Percentiles rank a stretch among this genome's conserved stretches.
phyloP scores from a whole-genome alignment of 2,113 vertebrate species.

The Mystacornis crossleyi region DNA sequence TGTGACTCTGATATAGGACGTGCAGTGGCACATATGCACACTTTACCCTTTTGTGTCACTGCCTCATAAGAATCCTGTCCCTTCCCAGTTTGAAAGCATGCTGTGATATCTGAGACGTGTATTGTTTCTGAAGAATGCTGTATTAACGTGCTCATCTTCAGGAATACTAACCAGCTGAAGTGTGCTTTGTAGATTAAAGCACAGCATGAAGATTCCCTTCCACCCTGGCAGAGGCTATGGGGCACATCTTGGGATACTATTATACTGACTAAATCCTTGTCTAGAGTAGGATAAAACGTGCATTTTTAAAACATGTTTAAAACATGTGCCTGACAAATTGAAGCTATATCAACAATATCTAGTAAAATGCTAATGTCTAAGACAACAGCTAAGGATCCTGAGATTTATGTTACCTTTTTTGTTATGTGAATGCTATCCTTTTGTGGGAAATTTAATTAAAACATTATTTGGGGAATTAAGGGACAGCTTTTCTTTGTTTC shows the following conservation, averaged over 20 bases:
- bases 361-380: background rate
- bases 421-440: background rate
- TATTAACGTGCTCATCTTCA: background rate
- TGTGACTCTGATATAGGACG: background rate
- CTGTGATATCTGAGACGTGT: background rate
- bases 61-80: background rate
- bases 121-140: background rate
- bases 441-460: slow-evolving; percentile 52
- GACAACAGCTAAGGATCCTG: background rate
- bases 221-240: background rate
- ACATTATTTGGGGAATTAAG: slow-evolving; percentile 4
- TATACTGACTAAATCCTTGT: background rate
- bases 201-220: background rate
- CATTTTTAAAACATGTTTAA: background rate
- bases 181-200: background rate
- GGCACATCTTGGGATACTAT: background rate
- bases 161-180: background rate
- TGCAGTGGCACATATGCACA: background rate
- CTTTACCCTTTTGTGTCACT: background rate
- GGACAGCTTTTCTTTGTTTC: slow-evolving; percentile 33
- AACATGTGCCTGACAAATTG: background rate
- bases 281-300: background rate
- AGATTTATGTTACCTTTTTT: background rate
- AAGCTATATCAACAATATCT: background rate
- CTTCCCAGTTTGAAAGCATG: background rate